These are phyloP conservation scores for Pachyramphus minor DNA, from an alignment of 2,113 vertebrate genomes.

Conservation along the genomic window DNA sequence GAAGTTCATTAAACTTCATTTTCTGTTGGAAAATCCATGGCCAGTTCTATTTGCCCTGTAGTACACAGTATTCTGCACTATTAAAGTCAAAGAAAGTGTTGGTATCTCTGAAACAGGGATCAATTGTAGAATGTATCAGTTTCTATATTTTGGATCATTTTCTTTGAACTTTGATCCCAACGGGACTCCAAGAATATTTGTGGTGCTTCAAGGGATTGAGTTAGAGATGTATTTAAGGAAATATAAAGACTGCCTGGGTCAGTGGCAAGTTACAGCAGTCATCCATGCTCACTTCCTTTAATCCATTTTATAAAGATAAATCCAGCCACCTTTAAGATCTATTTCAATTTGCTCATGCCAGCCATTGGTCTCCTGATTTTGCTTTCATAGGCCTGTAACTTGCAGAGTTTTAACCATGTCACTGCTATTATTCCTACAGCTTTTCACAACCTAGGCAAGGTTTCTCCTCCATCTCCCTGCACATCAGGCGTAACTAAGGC, in stretches of 20 bases:
- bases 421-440: no score
- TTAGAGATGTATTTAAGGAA: neutral
- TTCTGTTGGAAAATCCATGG: neutral
- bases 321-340: neutral
- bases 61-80: neutral
- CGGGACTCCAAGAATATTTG: neutral
- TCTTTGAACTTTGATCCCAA: neutral
- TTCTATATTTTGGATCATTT: neutral
- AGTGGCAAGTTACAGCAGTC: neutral
- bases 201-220: neutral
- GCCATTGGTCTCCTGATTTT: neutral
- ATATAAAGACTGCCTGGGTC: neutral
- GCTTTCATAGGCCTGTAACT: neutral
- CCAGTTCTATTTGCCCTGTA: neutral
- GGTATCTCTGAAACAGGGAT: neutral
- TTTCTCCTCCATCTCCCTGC: neutral
- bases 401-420: neutral
- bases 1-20: neutral
- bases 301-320: neutral
- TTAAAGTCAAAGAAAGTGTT: neutral
- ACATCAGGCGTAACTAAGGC: neutral
- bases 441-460: neutral
- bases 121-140: rapidly evolving
- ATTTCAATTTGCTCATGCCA: neutral
- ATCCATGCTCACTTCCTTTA: neutral